A percentile compares a stretch with the other conserved stretches of the same genome.
phyloP scores from a whole-genome alignment of 2,888 invertebrate species.

The Oasisia sp. region DNA sequence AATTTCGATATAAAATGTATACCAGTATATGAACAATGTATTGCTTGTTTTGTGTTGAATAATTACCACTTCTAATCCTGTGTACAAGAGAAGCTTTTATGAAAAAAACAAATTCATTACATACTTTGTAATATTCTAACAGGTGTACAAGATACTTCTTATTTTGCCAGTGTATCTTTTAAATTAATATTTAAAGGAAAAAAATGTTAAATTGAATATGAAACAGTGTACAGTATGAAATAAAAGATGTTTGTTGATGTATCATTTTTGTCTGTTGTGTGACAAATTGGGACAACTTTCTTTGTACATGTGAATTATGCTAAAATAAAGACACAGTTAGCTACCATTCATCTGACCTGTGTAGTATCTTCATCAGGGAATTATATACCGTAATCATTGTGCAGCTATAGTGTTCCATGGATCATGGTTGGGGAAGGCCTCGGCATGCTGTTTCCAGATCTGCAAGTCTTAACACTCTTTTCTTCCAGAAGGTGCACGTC shows the following conservation, averaged over 20 bases:
- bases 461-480: too few species aligned
- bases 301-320: too few species aligned
- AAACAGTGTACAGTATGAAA: slow-evolving; percentile 12
- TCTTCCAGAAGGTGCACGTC: too few species aligned
- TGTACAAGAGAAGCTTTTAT: neutral
- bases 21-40: neutral
- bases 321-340: too few species aligned
- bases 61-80: neutral
- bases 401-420: too few species aligned
- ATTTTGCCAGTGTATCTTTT: neutral
- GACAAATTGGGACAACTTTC: neutral
- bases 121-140: neutral
- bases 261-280: neutral
- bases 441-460: too few species aligned
- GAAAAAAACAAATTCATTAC: neutral
- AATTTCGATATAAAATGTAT: too few species aligned
- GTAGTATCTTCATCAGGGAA: too few species aligned
- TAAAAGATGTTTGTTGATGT: neutral
- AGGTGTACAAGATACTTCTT: neutral
- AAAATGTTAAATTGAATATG: neutral
- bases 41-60: neutral
- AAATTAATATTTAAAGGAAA: neutral
- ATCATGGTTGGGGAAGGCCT: too few species aligned
- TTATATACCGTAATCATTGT: too few species aligned
- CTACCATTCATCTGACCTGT: too few species aligned